phyloP scores from a whole-genome alignment of 2,888 invertebrate species.

The Trichopria drosophilae region DNA sequence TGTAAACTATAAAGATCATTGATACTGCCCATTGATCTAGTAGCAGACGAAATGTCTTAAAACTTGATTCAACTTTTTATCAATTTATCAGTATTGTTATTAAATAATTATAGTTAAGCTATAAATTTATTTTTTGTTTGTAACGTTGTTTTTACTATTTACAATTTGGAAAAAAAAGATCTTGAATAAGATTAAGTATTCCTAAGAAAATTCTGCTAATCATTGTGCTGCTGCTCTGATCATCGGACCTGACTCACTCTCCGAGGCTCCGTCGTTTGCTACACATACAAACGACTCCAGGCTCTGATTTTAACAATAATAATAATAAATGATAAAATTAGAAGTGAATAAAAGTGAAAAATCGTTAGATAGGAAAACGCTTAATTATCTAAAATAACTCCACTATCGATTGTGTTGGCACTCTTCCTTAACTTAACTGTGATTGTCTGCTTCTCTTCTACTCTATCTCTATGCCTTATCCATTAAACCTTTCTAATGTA shows the following conservation, averaged over 20 bases:
- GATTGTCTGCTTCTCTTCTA: not conserved
- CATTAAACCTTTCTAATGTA: not conserved
- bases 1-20: no score
- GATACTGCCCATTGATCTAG: no score
- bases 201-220: slow-evolving; percentile 40
- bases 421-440: no score
- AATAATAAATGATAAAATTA: no score
- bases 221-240: slow-evolving; percentile 55
- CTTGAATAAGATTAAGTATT: slow-evolving; percentile 27
- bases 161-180: slow-evolving; percentile 12
- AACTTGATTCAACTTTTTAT: no score
- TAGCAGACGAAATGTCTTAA: no score
- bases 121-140: not conserved
- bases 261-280: slow-evolving; percentile 50
- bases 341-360: slow-evolving; percentile 27
- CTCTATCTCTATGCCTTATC: slow-evolving; percentile 2
- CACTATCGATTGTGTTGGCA: slow-evolving; percentile 54
- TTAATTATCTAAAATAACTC: slow-evolving; percentile 51
- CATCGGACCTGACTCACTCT: slow-evolving; percentile 57
- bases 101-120: no score
- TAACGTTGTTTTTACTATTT: not conserved
- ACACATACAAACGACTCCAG: slow-evolving; percentile 30
- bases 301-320: no score
- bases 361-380: slow-evolving; percentile 40
- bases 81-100: no score